Evolutionary conservation across 1,140 invertebrate species (phyloP).

Genomic region (Tigriopus japonicus): DNA sequence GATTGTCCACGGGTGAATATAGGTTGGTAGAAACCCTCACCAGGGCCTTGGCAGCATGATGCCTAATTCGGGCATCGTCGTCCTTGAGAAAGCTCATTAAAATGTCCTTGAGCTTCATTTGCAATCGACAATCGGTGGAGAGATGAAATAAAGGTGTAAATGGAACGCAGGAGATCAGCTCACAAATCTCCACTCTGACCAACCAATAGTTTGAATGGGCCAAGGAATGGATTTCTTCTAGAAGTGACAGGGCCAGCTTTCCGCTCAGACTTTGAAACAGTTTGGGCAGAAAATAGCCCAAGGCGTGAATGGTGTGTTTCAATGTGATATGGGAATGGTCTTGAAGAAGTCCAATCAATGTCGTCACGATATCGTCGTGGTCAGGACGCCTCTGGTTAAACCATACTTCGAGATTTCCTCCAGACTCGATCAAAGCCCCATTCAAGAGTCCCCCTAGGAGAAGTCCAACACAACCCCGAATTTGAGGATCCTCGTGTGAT

Average conservation of each 20-base stretch:
- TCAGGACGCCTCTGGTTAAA: constrained; percentile 7
- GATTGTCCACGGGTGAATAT: not conserved
- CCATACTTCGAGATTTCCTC: constrained; percentile 28
- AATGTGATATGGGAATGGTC: constrained; percentile 46
- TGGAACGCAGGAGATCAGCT: constrained; percentile 26
- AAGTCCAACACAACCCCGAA: constrained; percentile 47
- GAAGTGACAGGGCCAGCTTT: constrained; percentile 29
- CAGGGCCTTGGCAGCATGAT: constrained; percentile 12
- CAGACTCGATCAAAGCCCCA: constrained; percentile 36
- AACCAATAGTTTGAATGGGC: constrained; percentile 64
- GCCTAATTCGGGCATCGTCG: constrained; percentile 16
- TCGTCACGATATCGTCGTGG: constrained; percentile 20
- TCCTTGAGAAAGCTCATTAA: constrained; percentile 10
- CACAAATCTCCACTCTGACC: constrained; percentile 41
- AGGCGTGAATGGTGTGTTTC: constrained; percentile 37
- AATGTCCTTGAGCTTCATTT: not conserved
- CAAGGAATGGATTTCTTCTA: constrained; percentile 41
- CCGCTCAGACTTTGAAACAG: constrained; percentile 39
- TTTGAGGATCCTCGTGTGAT: constrained; percentile 56
- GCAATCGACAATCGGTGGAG: constrained; percentile 19
- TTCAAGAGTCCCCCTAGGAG: constrained; percentile 45
- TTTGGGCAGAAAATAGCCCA: constrained; percentile 36
- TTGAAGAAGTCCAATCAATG: constrained; percentile 24
- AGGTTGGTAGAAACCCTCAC: not conserved
- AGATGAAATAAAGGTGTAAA: constrained; percentile 27